phyloP scores from a whole-genome alignment of 2,888 invertebrate genomes.

The Leucophora obtusa region DNA sequence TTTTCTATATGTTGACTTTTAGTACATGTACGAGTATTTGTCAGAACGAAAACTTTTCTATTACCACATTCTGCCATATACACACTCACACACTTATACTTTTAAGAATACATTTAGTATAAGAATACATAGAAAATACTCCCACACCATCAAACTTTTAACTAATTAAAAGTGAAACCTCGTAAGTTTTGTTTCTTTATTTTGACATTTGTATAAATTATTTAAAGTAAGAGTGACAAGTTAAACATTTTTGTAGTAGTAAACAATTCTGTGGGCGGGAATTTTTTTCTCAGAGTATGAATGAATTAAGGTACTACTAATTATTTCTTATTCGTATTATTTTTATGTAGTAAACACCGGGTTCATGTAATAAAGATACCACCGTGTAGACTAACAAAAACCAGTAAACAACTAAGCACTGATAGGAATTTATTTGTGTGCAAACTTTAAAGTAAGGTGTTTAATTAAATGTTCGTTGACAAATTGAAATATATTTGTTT shows the following conservation, averaged over 20 bases:
- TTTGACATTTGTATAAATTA: background rate
- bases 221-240: background rate
- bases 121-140: background rate
- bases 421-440: no score
- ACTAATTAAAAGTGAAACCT: background rate
- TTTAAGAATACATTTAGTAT: background rate
- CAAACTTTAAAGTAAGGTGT: no score
- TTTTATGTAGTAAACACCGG: no score
- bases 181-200: background rate
- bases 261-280: background rate
- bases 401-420: no score
- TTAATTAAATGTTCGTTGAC: no score
- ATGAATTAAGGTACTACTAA: no score
- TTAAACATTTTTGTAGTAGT: background rate
- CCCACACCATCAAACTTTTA: no score
- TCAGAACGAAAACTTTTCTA: background rate
- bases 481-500: no score
- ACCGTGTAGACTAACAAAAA: no score
- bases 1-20: background rate
- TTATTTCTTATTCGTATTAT: no score
- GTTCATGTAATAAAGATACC: no score
- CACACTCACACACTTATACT: background rate
- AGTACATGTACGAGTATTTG: background rate
- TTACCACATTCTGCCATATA: background rate
- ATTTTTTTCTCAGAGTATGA: background rate